Conservation (phyloP, 2,113 vertebrate genomes). For the Oncorhynchus mykiss region DNA sequence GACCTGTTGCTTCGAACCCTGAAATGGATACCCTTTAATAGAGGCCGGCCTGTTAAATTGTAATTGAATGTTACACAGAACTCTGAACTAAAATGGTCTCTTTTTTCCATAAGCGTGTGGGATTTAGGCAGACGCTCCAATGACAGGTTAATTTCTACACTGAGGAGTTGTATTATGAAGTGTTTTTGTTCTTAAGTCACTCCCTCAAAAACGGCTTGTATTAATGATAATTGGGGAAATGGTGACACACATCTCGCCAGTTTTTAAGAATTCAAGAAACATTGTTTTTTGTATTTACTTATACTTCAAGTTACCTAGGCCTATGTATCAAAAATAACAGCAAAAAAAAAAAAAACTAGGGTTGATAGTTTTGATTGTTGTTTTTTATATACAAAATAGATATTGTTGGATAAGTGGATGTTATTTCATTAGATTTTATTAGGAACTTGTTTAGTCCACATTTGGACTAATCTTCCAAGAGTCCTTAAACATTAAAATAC, state of each 20-base stretch:
- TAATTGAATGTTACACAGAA: slow-evolving; percentile 79
- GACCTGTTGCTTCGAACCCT: slow-evolving; percentile 72
- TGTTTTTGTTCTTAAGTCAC: slow-evolving; percentile 57
- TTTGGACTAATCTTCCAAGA: too few species aligned
- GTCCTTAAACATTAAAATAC: too few species aligned
- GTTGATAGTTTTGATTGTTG: neutral
- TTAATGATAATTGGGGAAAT: slow-evolving; percentile 72
- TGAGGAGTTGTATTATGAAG: slow-evolving; percentile 63
- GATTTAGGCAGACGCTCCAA: slow-evolving; percentile 81
- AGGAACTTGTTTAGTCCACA: too few species aligned
- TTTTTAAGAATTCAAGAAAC: too few species aligned
- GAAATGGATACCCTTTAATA: slow-evolving; percentile 74
- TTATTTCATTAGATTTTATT: too few species aligned
- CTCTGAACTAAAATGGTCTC: slow-evolving; percentile 73
- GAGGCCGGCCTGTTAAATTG: slow-evolving; percentile 73
- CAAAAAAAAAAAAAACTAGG: too few species aligned
- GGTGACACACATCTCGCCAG: slow-evolving; percentile 64
- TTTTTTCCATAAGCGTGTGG: slow-evolving; percentile 72
- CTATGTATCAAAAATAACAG: too few species aligned
- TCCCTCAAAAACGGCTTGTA: slow-evolving; percentile 48
- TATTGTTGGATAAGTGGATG: too few species aligned
- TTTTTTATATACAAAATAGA: too few species aligned
- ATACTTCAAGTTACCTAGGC: neutral
- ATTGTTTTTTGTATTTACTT: neutral
- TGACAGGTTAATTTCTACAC: slow-evolving; percentile 75